A percentile compares a stretch with the other conserved stretches of the same genome.
phyloP scores from a whole-genome alignment of 1,140 invertebrate species.

The Archivesica marissinica region DNA sequence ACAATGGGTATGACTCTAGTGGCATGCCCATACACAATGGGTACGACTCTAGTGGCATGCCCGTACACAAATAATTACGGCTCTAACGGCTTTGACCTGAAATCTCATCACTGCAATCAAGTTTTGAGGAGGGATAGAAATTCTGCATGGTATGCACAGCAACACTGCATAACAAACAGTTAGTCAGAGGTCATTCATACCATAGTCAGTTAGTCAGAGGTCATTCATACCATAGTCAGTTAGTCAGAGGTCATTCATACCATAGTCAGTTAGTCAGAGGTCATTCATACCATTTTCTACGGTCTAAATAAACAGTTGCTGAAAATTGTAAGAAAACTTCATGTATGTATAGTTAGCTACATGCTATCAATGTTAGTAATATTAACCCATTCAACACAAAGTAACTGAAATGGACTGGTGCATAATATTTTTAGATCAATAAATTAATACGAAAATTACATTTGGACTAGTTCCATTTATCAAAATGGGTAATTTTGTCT shows the following conservation, averaged over 20 bases:
- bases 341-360: background rate
- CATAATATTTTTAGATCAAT: background rate
- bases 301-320: constrained; percentile 4
- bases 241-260: too few species aligned
- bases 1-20: too few species aligned
- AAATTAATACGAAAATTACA: too few species aligned
- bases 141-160: background rate
- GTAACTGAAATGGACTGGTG: background rate
- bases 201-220: too few species aligned
- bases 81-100: background rate
- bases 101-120: background rate
- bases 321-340: background rate
- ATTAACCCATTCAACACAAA: background rate
- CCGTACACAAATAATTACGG: background rate
- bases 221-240: too few species aligned
- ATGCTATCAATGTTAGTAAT: background rate
- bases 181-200: too few species aligned
- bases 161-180: background rate
- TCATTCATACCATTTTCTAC: constrained; percentile 30
- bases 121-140: background rate
- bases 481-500: too few species aligned
- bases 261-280: background rate
- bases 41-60: too few species aligned
- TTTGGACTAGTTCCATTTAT: too few species aligned
- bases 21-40: too few species aligned